Conservation (phyloP, 2,113 vertebrate species). For the Galbula dea region DNA sequence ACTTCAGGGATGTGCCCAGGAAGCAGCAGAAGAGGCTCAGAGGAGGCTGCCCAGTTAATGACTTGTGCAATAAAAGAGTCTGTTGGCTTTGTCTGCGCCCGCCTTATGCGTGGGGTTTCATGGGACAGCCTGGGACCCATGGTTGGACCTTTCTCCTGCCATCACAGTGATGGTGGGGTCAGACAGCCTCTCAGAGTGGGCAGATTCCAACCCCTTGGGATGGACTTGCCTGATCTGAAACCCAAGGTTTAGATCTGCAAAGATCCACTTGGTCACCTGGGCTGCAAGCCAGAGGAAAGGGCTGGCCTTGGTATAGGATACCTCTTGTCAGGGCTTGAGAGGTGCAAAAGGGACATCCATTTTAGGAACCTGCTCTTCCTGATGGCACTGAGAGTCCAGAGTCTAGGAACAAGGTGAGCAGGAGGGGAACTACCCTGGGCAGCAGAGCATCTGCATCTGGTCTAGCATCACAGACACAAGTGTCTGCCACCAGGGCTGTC, state of each 20-base stretch:
- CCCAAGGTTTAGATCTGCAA: not conserved
- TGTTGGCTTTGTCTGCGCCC: fast-evolving
- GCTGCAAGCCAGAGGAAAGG: not conserved
- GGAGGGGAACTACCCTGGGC: not conserved
- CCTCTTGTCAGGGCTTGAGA: not conserved
- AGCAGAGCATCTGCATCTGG: not conserved
- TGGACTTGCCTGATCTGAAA: not conserved
- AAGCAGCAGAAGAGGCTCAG: not conserved
- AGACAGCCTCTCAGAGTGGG: not conserved
- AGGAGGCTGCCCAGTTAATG: slow-evolving; percentile 59
- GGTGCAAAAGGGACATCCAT: not conserved
- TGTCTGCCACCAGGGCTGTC: not conserved
- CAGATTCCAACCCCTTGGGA: not conserved
- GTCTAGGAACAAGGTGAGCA: not conserved
- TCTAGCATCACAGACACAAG: not conserved
- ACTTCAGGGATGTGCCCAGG: slow-evolving; percentile 42
- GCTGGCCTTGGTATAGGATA: not conserved
- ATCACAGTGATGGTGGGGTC: fast-evolving
- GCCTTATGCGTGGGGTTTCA: fast-evolving
- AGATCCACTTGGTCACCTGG: not conserved
- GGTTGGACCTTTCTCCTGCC: not conserved
- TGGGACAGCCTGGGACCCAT: fast-evolving
- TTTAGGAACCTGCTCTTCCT: not conserved
- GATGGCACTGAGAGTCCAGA: not conserved
- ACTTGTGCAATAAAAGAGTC: slow-evolving; percentile 55